A percentile compares a stretch with the other conserved stretches of the same genome.
Evolutionary conservation across 2,113 vertebrate genomes (phyloP).

Genomic region (Odocoileus hemionus): DNA sequence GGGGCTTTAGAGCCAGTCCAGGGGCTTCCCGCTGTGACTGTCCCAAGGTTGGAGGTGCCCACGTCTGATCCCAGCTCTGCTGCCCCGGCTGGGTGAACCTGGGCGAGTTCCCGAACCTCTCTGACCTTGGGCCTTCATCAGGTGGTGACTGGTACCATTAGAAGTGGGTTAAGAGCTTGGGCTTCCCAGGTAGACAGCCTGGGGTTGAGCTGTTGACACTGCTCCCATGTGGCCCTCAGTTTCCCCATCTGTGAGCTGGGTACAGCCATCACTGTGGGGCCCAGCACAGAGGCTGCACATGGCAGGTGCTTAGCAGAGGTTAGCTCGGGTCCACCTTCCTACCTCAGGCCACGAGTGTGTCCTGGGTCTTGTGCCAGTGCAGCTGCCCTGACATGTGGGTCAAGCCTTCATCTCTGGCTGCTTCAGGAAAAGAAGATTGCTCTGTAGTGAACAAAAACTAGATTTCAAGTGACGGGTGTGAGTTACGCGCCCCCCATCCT

Average conservation of each 20-base stretch:
- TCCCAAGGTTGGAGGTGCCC: neutral
- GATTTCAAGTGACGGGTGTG: accelerated
- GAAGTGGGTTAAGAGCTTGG: neutral
- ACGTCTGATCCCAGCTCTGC: neutral
- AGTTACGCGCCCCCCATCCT: neutral
- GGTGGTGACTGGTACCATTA: neutral
- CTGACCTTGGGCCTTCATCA: neutral
- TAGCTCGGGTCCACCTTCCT: neutral
- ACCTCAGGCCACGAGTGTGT: accelerated
- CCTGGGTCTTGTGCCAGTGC: neutral
- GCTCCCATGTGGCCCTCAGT: neutral
- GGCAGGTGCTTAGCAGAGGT: neutral
- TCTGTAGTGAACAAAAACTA: neutral
- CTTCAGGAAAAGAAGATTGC: neutral
- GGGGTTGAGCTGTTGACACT: neutral
- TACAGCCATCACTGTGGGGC: neutral
- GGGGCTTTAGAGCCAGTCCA: neutral
- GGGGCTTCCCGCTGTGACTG: neutral
- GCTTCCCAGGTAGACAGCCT: neutral
- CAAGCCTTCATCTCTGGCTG: neutral
- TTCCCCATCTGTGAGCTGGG: neutral
- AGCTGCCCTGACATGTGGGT: neutral
- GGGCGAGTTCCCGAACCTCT: neutral
- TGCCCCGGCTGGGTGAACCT: neutral
- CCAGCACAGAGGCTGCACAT: neutral